Evolutionary conservation across 2,113 vertebrate species (phyloP).

Genomic region (Globicephala melas): DNA sequence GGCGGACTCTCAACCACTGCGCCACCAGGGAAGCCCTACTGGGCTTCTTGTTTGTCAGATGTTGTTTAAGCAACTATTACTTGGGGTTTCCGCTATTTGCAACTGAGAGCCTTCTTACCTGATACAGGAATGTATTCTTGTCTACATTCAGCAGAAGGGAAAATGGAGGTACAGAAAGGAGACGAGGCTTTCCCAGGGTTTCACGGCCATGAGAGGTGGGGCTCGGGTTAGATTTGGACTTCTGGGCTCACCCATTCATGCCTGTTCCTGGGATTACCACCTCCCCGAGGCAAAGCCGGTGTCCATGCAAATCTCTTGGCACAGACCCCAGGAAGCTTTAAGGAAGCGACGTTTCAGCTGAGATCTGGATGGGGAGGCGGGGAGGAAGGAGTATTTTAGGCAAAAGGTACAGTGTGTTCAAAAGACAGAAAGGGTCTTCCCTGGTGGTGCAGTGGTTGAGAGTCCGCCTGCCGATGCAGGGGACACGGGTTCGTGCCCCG

Average conservation of each 20-base stretch:
- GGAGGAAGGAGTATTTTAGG: background rate
- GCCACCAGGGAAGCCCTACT: too few relatives aligned
- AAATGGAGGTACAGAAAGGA: background rate
- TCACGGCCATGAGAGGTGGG: background rate
- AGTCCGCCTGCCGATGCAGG: too few relatives aligned
- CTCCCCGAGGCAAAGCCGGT: background rate
- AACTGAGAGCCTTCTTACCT: background rate
- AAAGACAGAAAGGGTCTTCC: background rate
- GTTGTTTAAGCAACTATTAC: background rate
- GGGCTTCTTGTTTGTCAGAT: background rate
- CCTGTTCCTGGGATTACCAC: background rate
- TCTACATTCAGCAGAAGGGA: background rate
- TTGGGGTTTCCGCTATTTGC: background rate
- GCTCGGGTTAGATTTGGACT: background rate
- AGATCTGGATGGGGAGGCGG: background rate
- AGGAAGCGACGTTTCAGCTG: background rate
- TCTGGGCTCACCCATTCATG: background rate
- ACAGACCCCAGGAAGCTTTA: background rate
- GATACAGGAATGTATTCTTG: background rate
- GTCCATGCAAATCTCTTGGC: background rate
- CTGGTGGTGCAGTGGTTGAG: too few relatives aligned
- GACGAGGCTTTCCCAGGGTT: background rate
- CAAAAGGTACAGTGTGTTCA: background rate
- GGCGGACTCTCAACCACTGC: too few relatives aligned
- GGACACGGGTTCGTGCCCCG: too few relatives aligned